phyloP scores from a whole-genome alignment of 2,797 vertebrate species.

The Myoxocephalus aenaeus region DNA sequence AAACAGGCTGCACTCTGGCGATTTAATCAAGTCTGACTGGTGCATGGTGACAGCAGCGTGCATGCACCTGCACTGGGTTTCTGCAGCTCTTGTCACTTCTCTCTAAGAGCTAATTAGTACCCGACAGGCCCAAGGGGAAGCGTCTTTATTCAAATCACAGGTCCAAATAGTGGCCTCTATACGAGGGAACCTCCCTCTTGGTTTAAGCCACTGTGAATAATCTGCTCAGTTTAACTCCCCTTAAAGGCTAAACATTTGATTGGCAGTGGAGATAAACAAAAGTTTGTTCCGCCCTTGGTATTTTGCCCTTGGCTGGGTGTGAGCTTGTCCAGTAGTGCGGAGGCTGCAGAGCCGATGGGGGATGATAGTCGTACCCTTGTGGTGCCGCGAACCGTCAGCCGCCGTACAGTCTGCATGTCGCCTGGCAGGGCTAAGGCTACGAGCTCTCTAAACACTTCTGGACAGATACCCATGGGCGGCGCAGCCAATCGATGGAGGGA shows the following conservation, averaged over 20 bases:
- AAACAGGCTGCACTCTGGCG: slow-evolving; percentile 60
- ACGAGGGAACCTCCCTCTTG: slow-evolving; percentile 41
- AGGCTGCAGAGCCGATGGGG: slow-evolving; percentile 42
- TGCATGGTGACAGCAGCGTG: slow-evolving; percentile 38
- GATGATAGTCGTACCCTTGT: slow-evolving; percentile 43
- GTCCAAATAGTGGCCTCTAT: slow-evolving; percentile 53
- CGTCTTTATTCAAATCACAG: slow-evolving; percentile 68
- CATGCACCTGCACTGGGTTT: slow-evolving; percentile 64
- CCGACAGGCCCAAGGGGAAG: slow-evolving; percentile 51
- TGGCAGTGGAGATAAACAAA: slow-evolving; percentile 73
- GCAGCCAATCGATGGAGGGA: slow-evolving; percentile 72
- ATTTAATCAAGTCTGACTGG: slow-evolving; percentile 58
- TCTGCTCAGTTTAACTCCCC: slow-evolving; percentile 44
- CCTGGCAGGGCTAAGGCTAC: slow-evolving; percentile 50
- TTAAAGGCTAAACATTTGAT: slow-evolving; percentile 63
- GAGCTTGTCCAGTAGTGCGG: slow-evolving; percentile 28
- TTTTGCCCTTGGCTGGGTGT: slow-evolving; percentile 70
- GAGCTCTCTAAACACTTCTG: slow-evolving; percentile 59
- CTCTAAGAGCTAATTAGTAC: slow-evolving; percentile 81
- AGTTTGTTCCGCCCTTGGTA: slow-evolving; percentile 68
- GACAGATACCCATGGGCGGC: slow-evolving; percentile 67
- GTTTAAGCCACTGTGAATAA: slow-evolving; percentile 66
- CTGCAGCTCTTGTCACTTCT: slow-evolving; percentile 63
- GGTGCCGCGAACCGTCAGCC: slow-evolving; percentile 60
- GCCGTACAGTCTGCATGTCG: slow-evolving; percentile 50